Conservation (phyloP, 2,797 vertebrate genomes). For the Aeoliscus strigatus region DNA sequence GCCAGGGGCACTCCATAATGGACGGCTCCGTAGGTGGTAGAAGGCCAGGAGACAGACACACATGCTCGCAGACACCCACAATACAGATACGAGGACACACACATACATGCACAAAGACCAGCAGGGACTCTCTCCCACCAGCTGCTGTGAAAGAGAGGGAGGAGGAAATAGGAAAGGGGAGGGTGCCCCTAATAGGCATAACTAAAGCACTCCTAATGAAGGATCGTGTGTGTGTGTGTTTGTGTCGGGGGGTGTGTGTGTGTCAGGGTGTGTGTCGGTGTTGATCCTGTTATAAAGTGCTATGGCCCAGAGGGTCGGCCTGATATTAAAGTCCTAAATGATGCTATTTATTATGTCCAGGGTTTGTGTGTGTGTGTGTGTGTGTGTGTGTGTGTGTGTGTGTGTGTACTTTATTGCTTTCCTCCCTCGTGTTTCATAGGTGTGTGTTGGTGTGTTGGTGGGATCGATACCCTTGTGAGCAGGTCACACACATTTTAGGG, state of each 20-base stretch:
- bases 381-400: conserved; percentile 17
- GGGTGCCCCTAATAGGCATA: conserved; percentile 70
- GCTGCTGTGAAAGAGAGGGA: conserved; percentile 75
- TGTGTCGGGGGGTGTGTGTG: conserved; percentile 27
- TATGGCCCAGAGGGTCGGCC: conserved; percentile 72
- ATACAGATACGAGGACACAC: conserved; percentile 39
- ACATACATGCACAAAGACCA: conserved; percentile 47
- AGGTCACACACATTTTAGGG: conserved; percentile 66
- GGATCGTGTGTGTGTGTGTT: conserved; percentile 42
- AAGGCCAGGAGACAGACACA: conserved; percentile 52
- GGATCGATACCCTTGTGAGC: conserved; percentile 81
- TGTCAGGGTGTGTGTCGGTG: conserved; percentile 40
- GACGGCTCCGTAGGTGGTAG: conserved; percentile 71
- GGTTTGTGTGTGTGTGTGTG: conserved; percentile 50
- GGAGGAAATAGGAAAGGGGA: conserved; percentile 74
- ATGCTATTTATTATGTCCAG: conserved; percentile 82
- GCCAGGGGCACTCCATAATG: conserved; percentile 82
- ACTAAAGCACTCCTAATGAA: conserved; percentile 73
- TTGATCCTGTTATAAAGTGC: conserved; percentile 77
- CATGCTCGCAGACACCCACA: conserved; percentile 46
- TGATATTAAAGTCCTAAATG: conserved; percentile 83
- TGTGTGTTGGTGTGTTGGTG: conserved; percentile 40
- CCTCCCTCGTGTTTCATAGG: conserved; percentile 56
- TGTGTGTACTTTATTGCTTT: conserved; percentile 80
- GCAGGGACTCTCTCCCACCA: conserved; percentile 74